phyloP scores from a whole-genome alignment of 2,797 vertebrate genomes.

The Cryptoprocta ferox region DNA sequence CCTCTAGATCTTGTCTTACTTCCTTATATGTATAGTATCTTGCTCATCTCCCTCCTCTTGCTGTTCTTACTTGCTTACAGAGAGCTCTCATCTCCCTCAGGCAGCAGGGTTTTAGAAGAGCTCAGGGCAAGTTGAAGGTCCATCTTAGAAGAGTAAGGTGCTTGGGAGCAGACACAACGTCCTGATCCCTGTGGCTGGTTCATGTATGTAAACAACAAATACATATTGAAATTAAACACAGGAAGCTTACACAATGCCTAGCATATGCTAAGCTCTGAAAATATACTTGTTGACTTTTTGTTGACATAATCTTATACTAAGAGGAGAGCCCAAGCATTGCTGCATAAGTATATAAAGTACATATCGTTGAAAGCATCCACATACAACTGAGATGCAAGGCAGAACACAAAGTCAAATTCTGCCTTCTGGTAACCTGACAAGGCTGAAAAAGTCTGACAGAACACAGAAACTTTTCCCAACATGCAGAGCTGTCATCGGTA shows the following conservation, averaged over 20 bases:
- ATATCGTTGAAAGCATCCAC: slow-evolving; percentile 18
- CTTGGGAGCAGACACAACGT: neutral
- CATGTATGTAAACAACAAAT: neutral
- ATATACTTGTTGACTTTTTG: neutral
- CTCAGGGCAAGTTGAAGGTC: slow-evolving; percentile 73
- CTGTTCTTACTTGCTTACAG: neutral
- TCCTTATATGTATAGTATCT: neutral
- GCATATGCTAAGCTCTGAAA: neutral
- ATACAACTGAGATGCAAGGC: neutral
- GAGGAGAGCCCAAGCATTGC: neutral
- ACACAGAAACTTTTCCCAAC: slow-evolving; percentile 44
- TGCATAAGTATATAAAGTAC: neutral
- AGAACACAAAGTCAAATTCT: slow-evolving; percentile 51
- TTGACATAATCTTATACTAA: neutral
- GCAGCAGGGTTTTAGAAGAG: slow-evolving; percentile 73
- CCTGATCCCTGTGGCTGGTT: neutral
- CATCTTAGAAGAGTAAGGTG: neutral
- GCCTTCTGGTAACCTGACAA: neutral
- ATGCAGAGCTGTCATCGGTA: neutral
- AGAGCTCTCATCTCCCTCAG: slow-evolving; percentile 25
- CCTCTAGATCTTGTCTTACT: neutral
- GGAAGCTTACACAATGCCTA: neutral
- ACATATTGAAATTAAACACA: neutral
- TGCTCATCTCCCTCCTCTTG: neutral
- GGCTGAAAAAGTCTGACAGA: slow-evolving; percentile 7